phyloP scores from a whole-genome alignment of 2,888 invertebrate species.

The Hypercompe scribonia region DNA sequence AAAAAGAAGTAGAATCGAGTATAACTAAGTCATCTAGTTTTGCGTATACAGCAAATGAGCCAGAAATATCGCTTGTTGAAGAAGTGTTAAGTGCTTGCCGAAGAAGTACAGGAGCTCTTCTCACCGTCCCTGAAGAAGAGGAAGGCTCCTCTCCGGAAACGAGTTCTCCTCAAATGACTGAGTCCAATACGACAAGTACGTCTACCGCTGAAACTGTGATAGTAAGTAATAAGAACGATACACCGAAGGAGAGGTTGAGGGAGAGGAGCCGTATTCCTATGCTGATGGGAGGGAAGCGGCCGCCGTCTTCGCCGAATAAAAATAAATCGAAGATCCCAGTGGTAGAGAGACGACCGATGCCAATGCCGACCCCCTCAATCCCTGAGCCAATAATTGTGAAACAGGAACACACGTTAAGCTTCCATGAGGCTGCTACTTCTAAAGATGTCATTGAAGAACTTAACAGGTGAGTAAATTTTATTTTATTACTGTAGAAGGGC shows the following conservation, averaged over 20 bases:
- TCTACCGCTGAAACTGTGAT: constrained; percentile 91
- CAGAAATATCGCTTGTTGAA: constrained; percentile 79
- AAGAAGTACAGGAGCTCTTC: constrained; percentile 79
- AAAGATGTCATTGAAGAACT: constrained; percentile 92
- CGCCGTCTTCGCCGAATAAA: constrained; percentile 78
- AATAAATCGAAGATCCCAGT: constrained; percentile 80
- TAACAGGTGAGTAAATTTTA: constrained; percentile 79
- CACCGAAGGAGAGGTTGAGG: constrained; percentile 74
- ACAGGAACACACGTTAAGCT: constrained; percentile 88
- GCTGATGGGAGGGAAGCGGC: constrained; percentile 81
- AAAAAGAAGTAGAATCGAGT: constrained; percentile 66
- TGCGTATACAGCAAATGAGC: constrained; percentile 67
- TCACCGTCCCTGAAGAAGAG: constrained; percentile 88
- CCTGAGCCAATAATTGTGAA: constrained; percentile 80
- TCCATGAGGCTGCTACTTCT: constrained; percentile 91
- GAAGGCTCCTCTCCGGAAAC: constrained; percentile 85
- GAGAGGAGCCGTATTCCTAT: constrained; percentile 87
- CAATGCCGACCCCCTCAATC: constrained; percentile 56
- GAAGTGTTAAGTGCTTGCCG: constrained; percentile 81
- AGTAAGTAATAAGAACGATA: constrained; percentile 87
- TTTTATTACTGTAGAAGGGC: neutral
- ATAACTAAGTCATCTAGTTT: constrained; percentile 78
- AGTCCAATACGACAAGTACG: constrained; percentile 89
- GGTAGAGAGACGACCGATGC: constrained; percentile 61
- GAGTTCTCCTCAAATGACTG: constrained; percentile 87